Base-by-base conservation (phyloP, 2,888 invertebrate genomes). In the Macaria notata region DNA sequence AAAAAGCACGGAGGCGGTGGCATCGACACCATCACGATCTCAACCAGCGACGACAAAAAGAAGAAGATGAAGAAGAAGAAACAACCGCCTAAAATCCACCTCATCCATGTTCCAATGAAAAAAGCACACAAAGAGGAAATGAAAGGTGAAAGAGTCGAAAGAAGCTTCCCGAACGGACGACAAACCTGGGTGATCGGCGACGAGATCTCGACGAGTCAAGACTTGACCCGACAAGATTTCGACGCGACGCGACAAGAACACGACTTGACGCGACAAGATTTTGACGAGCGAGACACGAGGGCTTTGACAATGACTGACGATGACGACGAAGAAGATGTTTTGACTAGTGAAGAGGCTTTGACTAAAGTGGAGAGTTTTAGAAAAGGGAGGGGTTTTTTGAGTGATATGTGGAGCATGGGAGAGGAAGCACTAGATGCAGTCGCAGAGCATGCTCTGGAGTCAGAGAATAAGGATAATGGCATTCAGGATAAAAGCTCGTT, bases 1-100 rank as follows among this genome's bases (percentile, higher is more conserved):
- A 81, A 77, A 50, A 82, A 86, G n/a, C 81, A 83, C 9, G 68
- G 75, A n/a, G 67, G 78, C 45, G 80, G 85, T 0, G 85, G 85
- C 0, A 82, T 86, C 41, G 89, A 87, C 78, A 79, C 80, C 75
- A 87, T 90, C 50, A 91, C 88, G 0, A 86, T 87, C n/a, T 81
- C 87, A 3, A 71, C 88, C 0, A 73, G 76, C 0, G 72, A 76
- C 1, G 79, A 79, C 5, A 80, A 81, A 48, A 86, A 88, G 63
- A 86, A 88, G 62, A 87, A 86, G 54, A 83, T 76, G 69, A 86
- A 84, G 67, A 88, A 86, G 54, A 86, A 87, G 71, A 75, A 76
- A 36, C 86, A 86, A 36, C 90, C 90, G 0, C 72, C 86, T 0
- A 88, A 87, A 59, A 84, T 90, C 63, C 92, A 91, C 58, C 75